phyloP scores from a whole-genome alignment of 2,113 vertebrate species.

The Rhizomys pruinosus region DNA sequence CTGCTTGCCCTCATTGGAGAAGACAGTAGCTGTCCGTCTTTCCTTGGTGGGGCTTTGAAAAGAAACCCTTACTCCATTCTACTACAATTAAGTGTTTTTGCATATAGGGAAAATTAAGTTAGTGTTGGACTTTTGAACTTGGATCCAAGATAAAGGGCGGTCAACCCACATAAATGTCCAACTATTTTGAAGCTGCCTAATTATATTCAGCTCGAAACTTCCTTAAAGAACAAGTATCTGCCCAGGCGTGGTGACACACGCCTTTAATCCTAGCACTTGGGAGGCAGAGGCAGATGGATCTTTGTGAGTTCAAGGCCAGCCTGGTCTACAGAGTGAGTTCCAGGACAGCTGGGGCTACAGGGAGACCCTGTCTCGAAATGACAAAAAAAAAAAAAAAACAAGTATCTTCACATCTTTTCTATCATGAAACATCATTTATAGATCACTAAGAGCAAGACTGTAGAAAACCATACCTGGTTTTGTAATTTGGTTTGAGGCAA shows the following conservation, averaged over 20 bases:
- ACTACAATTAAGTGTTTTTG: conserved; percentile 55
- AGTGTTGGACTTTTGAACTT: neutral
- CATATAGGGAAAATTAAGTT: neutral
- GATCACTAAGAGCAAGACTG: neutral
- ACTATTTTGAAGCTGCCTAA: neutral
- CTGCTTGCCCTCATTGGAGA: conserved; percentile 51
- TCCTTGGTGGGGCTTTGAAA: conserved; percentile 40
- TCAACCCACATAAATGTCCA: neutral
- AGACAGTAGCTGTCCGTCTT: neutral
- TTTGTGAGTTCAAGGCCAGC: no score
- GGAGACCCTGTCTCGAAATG: no score
- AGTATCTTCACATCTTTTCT: neutral
- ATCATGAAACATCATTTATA: conserved; percentile 2
- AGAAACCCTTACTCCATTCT: conserved; percentile 30
- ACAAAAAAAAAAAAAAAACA: no score
- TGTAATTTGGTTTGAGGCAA: neutral
- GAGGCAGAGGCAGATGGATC: no score
- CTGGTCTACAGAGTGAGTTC: no score
- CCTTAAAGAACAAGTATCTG: neutral
- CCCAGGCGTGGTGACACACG: no score
- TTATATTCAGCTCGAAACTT: neutral
- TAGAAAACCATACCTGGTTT: neutral
- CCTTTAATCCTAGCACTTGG: no score
- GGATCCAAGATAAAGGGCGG: neutral
- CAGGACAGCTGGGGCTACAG: no score